Evolutionary conservation across 2,888 invertebrate species (phyloP).

Genomic region (Ectropis crepuscularia): DNA sequence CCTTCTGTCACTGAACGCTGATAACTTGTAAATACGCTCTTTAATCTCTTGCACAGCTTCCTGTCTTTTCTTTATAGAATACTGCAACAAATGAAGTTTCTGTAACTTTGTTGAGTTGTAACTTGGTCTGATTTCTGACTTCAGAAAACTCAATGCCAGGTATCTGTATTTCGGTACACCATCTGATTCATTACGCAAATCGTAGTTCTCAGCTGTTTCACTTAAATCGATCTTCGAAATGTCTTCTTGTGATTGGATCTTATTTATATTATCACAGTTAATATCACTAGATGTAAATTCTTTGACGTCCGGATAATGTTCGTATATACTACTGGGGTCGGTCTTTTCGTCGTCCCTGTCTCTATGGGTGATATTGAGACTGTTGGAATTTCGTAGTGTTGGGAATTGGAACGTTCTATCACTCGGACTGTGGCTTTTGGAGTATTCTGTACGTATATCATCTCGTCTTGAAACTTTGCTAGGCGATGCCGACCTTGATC

Average conservation of each 20-base stretch:
- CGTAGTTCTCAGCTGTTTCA: conserved; percentile 78
- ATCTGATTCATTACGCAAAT: conserved; percentile 69
- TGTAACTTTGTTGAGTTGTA: conserved; percentile 90
- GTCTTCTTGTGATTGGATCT: conserved; percentile 64
- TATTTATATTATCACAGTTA: conserved; percentile 64
- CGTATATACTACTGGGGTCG: conserved; percentile 71
- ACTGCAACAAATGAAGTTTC: conserved; percentile 88
- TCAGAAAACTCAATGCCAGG: conserved; percentile 79
- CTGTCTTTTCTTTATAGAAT: conserved; percentile 88
- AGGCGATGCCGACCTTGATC: conserved; percentile 75
- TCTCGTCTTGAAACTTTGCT: conserved; percentile 61
- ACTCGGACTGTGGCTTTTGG: conserved; percentile 79
- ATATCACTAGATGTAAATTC: conserved; percentile 59
- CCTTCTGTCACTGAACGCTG: conserved; percentile 65
- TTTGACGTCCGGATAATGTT: conserved; percentile 75
- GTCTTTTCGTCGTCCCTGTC: conserved; percentile 56
- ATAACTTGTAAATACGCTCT: conserved; percentile 76
- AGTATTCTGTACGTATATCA: conserved; percentile 67
- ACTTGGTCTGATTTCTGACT: conserved; percentile 88
- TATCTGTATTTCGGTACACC: conserved; percentile 75
- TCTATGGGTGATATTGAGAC: conserved; percentile 65
- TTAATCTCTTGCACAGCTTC: conserved; percentile 85
- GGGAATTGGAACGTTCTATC: conserved; percentile 72
- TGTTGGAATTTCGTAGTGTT: conserved; percentile 62
- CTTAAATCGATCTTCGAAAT: conserved; percentile 75